phyloP scores from a whole-genome alignment of 2,797 vertebrate species.

The Cyclura pinguis region DNA sequence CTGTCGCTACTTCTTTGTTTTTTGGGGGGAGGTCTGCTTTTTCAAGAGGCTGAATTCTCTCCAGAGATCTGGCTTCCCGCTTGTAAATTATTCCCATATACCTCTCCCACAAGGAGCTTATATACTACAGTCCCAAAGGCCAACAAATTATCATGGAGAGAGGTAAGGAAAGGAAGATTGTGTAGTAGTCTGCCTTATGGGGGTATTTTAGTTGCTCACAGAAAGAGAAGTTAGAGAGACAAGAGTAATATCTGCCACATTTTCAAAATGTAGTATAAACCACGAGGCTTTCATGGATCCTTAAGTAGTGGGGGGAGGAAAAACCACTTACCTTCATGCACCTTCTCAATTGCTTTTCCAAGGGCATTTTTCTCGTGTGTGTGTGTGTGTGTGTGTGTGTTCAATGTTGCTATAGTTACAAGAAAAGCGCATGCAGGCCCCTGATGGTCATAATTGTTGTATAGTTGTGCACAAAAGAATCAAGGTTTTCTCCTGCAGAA shows the following conservation, averaged over 20 bases:
- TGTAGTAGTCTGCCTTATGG: background rate
- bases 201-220: background rate
- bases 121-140: background rate
- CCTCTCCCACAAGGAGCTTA: no score
- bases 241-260: constrained; percentile 23
- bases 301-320: constrained; percentile 52
- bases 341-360: constrained; percentile 55
- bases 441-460: constrained; percentile 65
- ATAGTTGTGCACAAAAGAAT: constrained; percentile 60
- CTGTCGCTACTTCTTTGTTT: background rate
- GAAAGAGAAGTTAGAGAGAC: constrained; percentile 3
- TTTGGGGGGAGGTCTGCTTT: background rate
- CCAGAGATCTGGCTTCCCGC: background rate
- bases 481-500: constrained; percentile 58
- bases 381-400: background rate
- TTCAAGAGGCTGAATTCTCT: background rate
- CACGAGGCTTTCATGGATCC: constrained; percentile 57
- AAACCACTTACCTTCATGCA: constrained; percentile 67
- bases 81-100: background rate
- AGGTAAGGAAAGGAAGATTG: background rate
- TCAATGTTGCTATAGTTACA: constrained; percentile 72
- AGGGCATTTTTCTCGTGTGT: constrained; percentile 36
- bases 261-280: constrained; percentile 59
- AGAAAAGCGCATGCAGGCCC: constrained; percentile 48
- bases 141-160: background rate